Percentiles rank a stretch among this genome's conserved stretches.
Evolutionary conservation across 2,888 invertebrate species (phyloP).

Genomic region (Nomada ruficornis): DNA sequence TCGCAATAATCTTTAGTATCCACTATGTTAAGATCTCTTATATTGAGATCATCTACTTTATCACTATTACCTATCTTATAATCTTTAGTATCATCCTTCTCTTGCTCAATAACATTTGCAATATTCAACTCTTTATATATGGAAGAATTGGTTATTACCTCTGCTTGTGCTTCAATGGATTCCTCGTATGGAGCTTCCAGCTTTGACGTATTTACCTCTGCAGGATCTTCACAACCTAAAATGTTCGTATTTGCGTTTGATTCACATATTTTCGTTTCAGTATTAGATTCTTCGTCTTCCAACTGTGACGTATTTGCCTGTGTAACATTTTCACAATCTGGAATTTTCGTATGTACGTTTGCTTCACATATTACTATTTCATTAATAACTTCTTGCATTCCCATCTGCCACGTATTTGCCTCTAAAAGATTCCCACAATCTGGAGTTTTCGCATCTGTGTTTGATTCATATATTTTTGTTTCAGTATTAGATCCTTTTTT

Average conservation of each 20-base stretch:
- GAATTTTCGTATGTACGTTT: background rate
- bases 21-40: background rate
- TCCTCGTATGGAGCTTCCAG: background rate
- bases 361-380: background rate
- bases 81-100: background rate
- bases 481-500: background rate
- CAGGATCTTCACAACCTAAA: background rate
- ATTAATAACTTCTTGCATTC: background rate
- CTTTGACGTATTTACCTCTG: background rate
- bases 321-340: background rate
- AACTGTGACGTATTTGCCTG: background rate
- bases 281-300: background rate
- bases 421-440: background rate
- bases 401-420: background rate
- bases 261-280: background rate
- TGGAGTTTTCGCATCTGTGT: background rate
- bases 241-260: background rate
- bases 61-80: background rate
- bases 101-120: background rate
- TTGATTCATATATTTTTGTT: background rate
- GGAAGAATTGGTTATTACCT: constrained; percentile 2
- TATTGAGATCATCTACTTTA: constrained; percentile 11
- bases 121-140: background rate
- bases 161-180: background rate
- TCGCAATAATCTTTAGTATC: background rate